Evolutionary conservation across 53 echinoderm and acorn worm species (phyloP).

Genomic region (Henricia sp.): DNA sequence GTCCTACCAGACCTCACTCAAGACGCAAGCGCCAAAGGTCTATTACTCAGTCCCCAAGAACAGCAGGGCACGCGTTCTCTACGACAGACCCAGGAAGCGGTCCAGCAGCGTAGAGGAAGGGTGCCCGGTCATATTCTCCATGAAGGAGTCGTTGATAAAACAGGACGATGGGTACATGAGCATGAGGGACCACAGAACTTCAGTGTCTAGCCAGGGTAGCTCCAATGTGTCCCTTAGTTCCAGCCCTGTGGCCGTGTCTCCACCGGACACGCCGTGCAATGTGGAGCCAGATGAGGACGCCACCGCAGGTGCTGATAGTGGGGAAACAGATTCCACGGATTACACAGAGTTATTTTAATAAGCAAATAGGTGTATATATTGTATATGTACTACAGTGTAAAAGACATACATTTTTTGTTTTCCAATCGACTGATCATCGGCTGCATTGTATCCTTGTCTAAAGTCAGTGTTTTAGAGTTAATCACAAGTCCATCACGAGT

Average conservation of each 20-base stretch:
- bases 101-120: constrained; percentile 81
- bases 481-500: not conserved
- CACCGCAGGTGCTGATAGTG: constrained; percentile 63
- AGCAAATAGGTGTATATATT: not conserved
- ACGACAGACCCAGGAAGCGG: constrained; percentile 77
- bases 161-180: constrained; percentile 98
- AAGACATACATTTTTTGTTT: not conserved
- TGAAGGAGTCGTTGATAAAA: constrained; percentile 62
- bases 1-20: constrained; percentile 49
- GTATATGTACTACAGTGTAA: not conserved
- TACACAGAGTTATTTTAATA: constrained; percentile 79
- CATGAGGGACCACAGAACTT: constrained; percentile 88
- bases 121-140: constrained; percentile 61
- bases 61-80: constrained; percentile 54
- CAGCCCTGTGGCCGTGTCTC: constrained; percentile 49
- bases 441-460: not conserved
- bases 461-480: not conserved
- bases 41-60: constrained; percentile 88
- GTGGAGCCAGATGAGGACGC: constrained; percentile 60
- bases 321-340: constrained; percentile 82
- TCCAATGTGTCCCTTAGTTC: constrained; percentile 55
- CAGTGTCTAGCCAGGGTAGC: constrained; percentile 79
- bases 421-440: not conserved
- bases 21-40: constrained; percentile 69
- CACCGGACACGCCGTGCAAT: constrained; percentile 45